A percentile compares a stretch with the other conserved stretches of the same genome.
Conservation (phyloP, 2,888 invertebrate species). For the Taenaris catops region DNA sequence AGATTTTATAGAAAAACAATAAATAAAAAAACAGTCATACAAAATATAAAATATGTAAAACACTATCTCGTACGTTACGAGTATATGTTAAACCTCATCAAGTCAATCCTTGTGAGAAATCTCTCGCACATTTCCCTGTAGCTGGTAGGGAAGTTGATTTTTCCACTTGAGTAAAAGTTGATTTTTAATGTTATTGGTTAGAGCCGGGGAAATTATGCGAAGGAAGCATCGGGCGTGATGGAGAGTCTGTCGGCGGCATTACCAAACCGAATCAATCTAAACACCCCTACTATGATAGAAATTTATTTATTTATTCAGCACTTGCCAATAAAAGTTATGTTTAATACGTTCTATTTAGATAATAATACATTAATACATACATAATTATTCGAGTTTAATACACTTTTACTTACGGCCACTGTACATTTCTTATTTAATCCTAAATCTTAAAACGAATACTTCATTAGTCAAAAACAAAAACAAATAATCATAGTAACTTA, state of each 20-base stretch:
- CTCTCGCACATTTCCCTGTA: not conserved
- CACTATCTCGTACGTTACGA: not conserved
- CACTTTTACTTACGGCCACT: too few relatives aligned
- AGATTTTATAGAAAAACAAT: too few relatives aligned
- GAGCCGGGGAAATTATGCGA: slow-evolving; percentile 56
- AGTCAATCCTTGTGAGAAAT: slow-evolving; percentile 3
- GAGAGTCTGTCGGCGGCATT: slow-evolving; percentile 61
- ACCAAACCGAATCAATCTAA: slow-evolving; percentile 61
- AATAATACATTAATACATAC: not conserved
- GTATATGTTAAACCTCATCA: slow-evolving; percentile 3
- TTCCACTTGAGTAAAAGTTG: slow-evolving; percentile 37
- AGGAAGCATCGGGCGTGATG: slow-evolving; percentile 56
- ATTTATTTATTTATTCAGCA: too few relatives aligned
- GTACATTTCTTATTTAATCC: too few relatives aligned
- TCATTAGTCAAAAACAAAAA: too few relatives aligned
- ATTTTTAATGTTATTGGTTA: slow-evolving; percentile 68
- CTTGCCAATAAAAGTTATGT: too few relatives aligned
- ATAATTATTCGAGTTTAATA: too few relatives aligned
- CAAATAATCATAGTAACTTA: too few relatives aligned
- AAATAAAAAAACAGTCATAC: too few relatives aligned
- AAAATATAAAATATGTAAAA: not conserved
- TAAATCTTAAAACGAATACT: too few relatives aligned
- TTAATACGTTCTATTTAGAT: not conserved
- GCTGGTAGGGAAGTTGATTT: slow-evolving; percentile 23
- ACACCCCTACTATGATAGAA: slow-evolving; percentile 38